Percentiles rank a stretch among this genome's conserved stretches.
Conservation (phyloP, 2,113 vertebrate genomes). For the Benitochromis conjunctus region DNA sequence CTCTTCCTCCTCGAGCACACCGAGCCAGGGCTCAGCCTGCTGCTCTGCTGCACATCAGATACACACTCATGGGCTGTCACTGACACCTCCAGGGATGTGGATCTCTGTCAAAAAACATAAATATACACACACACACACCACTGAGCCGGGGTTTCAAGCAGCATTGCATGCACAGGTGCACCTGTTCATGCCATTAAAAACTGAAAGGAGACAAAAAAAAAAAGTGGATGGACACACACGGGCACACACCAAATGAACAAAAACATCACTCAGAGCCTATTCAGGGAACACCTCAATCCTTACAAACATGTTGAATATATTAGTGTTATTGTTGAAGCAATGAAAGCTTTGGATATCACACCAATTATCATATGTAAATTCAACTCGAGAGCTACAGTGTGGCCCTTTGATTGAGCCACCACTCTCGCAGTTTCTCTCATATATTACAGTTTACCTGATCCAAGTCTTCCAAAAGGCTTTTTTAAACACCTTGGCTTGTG, state of each 20-base stretch:
- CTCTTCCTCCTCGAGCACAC: constrained; percentile 21
- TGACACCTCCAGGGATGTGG: constrained; percentile 60
- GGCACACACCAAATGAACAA: constrained; percentile 10
- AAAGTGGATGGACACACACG: constrained; percentile 13
- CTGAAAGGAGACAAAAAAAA: constrained; percentile 27
- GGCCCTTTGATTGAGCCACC: constrained; percentile 52
- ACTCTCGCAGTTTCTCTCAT: not conserved
- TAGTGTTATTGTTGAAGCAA: constrained; percentile 36
- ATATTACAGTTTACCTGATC: constrained; percentile 31
- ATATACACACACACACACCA: constrained; percentile 23
- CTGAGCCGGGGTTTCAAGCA: constrained; percentile 20
- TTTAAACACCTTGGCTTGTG: constrained; percentile 5
- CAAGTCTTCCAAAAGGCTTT: constrained; percentile 16
- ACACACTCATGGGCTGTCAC: constrained; percentile 32
- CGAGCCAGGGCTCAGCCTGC: constrained; percentile 38
- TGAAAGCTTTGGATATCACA: constrained; percentile 52
- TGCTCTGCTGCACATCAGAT: constrained; percentile 43
- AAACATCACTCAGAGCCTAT: constrained; percentile 19
- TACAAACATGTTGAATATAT: constrained; percentile 32
- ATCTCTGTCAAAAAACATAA: constrained; percentile 63
- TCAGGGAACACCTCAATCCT: constrained; percentile 7
- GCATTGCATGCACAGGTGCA: constrained; percentile 33
- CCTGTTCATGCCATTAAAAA: constrained; percentile 49
- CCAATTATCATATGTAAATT: constrained; percentile 68
- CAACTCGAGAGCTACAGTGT: constrained; percentile 19